Conservation (phyloP, 1,140 invertebrate species). For the Zaprionus inermis region DNA sequence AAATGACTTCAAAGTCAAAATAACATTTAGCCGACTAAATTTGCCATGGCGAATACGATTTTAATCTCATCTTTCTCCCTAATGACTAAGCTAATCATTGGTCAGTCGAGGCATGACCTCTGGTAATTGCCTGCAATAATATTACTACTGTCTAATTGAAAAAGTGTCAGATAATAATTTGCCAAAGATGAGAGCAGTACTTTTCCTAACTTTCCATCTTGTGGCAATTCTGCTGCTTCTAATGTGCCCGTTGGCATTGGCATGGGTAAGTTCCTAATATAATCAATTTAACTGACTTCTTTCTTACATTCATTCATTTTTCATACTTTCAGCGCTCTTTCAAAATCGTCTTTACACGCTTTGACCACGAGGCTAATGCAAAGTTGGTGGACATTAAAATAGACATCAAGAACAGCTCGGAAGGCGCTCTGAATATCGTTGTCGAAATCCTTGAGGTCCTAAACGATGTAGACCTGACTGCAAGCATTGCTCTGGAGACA, state of each 20-base stretch:
- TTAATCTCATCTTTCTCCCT: conserved; percentile 28
- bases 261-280: conserved; percentile 51
- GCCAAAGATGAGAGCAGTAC: conserved; percentile 53
- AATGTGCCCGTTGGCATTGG: conserved; percentile 27
- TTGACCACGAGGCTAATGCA: conserved; percentile 55
- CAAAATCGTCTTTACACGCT: conserved; percentile 62
- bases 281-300: background rate
- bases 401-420: conserved; percentile 55
- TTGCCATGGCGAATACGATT: conserved; percentile 36
- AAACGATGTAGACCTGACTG: conserved; percentile 50
- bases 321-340: conserved; percentile 66
- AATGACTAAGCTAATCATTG: conserved; percentile 51
- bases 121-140: conserved; percentile 28
- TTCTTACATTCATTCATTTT: background rate
- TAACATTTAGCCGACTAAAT: conserved; percentile 47
- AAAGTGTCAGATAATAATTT: conserved; percentile 48
- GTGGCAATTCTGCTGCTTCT: conserved; percentile 29
- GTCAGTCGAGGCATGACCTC: conserved; percentile 52
- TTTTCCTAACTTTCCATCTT: conserved; percentile 13
- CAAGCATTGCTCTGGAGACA: conserved; percentile 52
- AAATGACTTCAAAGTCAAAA: conserved; percentile 36
- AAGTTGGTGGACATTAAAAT: conserved; percentile 60
- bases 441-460: conserved; percentile 46
- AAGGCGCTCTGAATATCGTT: conserved; percentile 41
- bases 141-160: conserved; percentile 57